A percentile compares a stretch with the other conserved stretches of the same genome.
These are phyloP conservation scores for Martes martes DNA, from an alignment of 2,113 vertebrate genomes.

Conservation along the genomic window DNA sequence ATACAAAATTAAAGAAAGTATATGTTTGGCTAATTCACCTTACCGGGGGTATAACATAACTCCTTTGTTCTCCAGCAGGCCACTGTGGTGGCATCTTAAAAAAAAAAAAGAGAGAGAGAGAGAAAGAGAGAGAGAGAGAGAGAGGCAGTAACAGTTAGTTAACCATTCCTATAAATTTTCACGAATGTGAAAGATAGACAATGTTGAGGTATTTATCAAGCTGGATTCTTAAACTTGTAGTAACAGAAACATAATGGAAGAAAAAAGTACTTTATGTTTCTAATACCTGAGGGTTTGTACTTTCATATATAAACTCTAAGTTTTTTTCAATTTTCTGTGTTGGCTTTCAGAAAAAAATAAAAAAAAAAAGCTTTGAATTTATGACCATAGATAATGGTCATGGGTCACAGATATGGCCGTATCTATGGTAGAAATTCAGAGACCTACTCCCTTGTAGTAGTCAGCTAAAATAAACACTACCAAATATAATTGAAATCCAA, in stretches of 20 bases:
- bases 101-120: background rate
- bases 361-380: background rate
- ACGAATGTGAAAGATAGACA: background rate
- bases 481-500: background rate
- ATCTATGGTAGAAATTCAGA: conserved; percentile 21
- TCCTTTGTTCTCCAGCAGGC: conserved; percentile 83
- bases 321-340: conserved; percentile 28
- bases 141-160: background rate
- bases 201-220: background rate
- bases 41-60: conserved; percentile 84
- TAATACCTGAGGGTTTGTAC: background rate
- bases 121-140: too few species aligned
- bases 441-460: background rate
- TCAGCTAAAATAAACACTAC: conserved; percentile 7
- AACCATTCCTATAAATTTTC: background rate
- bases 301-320: background rate
- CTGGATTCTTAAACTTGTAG: background rate
- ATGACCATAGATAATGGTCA: background rate
- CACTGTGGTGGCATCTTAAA: conserved; percentile 84
- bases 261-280: background rate
- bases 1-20: background rate
- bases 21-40: conserved; percentile 55
- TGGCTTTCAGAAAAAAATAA: conserved; percentile 17
- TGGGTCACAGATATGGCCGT: background rate
- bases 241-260: background rate